Percentiles rank a stretch among this genome's conserved stretches.
These are phyloP conservation scores for Cosmia trapezina DNA, from an alignment of 2,888 invertebrate species.

Conservation along the genomic window DNA sequence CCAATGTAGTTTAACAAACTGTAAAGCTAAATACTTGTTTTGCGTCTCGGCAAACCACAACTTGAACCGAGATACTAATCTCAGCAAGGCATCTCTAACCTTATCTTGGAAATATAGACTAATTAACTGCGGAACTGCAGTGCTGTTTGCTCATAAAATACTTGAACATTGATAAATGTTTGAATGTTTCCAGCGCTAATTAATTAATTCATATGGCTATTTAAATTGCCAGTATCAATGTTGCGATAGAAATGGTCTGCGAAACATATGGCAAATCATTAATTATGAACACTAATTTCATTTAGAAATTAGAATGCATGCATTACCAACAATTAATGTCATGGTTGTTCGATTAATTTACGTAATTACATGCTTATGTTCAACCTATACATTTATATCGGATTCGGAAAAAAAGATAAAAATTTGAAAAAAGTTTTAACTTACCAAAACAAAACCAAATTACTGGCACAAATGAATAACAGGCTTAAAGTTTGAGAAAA, in stretches of 20 bases:
- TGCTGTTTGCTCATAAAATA: conserved; percentile 31
- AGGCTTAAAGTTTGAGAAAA: neutral
- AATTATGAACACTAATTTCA: conserved; percentile 9
- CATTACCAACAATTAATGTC: neutral
- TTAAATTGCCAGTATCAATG: conserved; percentile 18
- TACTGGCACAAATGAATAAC: neutral
- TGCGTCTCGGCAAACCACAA: conserved; percentile 31
- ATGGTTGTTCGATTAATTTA: neutral
- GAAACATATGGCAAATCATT: conserved; percentile 3
- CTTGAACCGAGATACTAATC: conserved; percentile 42
- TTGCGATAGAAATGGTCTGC: neutral
- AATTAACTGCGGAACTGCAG: conserved; percentile 53
- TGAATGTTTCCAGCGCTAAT: conserved; percentile 9
- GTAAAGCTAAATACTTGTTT: conserved; percentile 44
- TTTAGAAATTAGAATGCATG: conserved; percentile 19
- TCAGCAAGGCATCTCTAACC: conserved; percentile 28
- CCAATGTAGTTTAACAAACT: no score
- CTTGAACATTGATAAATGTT: conserved; percentile 3
- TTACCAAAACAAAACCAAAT: neutral
- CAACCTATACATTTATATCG: neutral
- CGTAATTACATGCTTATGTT: neutral
- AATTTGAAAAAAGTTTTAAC: neutral
- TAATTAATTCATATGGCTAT: conserved; percentile 22
- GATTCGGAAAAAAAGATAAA: neutral
- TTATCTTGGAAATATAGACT: conserved; percentile 39